Base-by-base conservation (phyloP, 2,888 invertebrate species). In the Sylvicola cinctus region DNA sequence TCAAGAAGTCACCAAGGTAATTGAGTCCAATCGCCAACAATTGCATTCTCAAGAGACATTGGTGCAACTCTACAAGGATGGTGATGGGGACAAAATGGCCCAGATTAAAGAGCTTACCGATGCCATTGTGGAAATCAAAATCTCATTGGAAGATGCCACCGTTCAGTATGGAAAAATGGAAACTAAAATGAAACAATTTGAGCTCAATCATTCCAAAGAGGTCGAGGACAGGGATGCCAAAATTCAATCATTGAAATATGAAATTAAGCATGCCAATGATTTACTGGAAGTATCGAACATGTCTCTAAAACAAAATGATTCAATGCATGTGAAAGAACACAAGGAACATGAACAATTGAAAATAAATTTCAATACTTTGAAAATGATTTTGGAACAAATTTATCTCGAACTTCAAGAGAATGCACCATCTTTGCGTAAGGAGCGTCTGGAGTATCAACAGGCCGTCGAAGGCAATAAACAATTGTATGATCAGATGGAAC, bases 261-360 rank as follows among this genome's bases (percentile, higher is more conserved):
- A 93, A 60, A 55, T 93, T 11, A 68, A 70, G 41, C 72, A 77
- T 51, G 85, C 85, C 3, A 90, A 90, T 61, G 78, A 81, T 44
- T 57, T 91, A 34, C 49, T 93, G 17, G 73, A 75, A 49, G 69
- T 66, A 45, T 63, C 74, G 7, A 72, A 88, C 29, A 74, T 88
- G 68, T 79, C 87, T 3, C 62, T 93, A 11, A 91, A 93, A 1
- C 85, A 91, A 58, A 72, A 95, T 39, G 93, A 93, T 58, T 76
- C 80, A 2, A 74, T 88, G 48, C 74, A 87, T 49, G 79, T 84
- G 0, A 73, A 75, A 46, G 66, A 72, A 2, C 67, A 72, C 10
- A 84, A 90, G 46, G 75, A 80, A 44, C 60, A 90, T 28, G 61
- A 71, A 30, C 55, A 70, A 28, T 76, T 78, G 47, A 79, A 78